Evolutionary conservation across 2,113 vertebrate genomes (phyloP).

Genomic region (Lamprotornis superbus): DNA sequence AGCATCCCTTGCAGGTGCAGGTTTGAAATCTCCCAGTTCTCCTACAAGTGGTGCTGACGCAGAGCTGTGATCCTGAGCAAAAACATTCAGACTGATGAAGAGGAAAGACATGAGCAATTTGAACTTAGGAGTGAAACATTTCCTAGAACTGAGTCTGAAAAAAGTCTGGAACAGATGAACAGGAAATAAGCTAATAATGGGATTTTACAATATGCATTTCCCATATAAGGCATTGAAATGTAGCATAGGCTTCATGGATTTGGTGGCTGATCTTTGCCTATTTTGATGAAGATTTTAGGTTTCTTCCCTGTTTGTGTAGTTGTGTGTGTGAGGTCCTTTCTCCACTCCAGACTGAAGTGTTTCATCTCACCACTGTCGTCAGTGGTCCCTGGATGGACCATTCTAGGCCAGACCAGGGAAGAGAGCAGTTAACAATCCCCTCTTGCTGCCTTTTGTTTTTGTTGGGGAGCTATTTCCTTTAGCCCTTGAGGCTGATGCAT

Average conservation of each 20-base stretch:
- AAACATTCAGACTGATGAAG: not conserved
- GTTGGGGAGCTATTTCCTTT: constrained; percentile 24
- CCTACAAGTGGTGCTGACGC: not conserved
- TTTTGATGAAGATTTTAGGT: not conserved
- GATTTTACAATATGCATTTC: constrained; percentile 32
- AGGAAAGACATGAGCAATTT: constrained; percentile 50
- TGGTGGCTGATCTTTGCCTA: constrained; percentile 14
- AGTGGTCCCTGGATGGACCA: not conserved
- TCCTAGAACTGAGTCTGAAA: constrained; percentile 57
- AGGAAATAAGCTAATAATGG: constrained; percentile 59
- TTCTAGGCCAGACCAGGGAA: not conserved
- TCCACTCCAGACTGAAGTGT: not conserved
- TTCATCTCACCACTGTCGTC: rapidly evolving
- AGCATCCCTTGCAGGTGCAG: not conserved
- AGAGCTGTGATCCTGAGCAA: not conserved
- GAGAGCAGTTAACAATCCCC: not conserved
- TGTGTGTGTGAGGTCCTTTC: not conserved
- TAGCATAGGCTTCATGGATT: not conserved
- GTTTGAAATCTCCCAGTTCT: not conserved
- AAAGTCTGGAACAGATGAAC: constrained; percentile 48
- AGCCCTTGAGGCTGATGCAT: constrained; percentile 13
- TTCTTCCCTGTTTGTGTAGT: not conserved
- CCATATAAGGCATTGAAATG: constrained; percentile 52
- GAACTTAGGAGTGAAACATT: constrained; percentile 53
- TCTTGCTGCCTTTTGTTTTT: constrained; percentile 34